Percentiles rank a stretch among this genome's conserved stretches.
Conservation (phyloP, 2,113 vertebrate species). For the Ophiodon elongatus region DNA sequence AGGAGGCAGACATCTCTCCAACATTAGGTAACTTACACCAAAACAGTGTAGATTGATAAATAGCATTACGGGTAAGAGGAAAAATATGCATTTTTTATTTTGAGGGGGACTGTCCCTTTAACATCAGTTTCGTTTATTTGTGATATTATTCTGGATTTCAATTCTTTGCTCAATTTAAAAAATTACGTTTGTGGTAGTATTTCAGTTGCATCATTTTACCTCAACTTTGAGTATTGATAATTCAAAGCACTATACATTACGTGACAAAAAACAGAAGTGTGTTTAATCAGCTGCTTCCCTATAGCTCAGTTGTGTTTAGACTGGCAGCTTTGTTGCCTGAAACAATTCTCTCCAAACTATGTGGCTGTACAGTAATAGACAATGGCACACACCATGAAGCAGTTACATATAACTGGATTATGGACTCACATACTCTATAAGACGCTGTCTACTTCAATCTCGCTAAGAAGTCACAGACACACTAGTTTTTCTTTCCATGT, state of each 20-base stretch:
- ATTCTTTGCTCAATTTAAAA: not conserved
- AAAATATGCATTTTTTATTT: too few species aligned
- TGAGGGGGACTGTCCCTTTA: too few species aligned
- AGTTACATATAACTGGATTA: constrained; percentile 63
- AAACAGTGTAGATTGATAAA: too few species aligned
- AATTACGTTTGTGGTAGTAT: not conserved
- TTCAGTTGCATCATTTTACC: not conserved
- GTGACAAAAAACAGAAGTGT: not conserved
- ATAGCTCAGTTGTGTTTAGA: constrained; percentile 11
- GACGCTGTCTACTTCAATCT: constrained; percentile 54
- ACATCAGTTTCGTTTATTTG: too few species aligned
- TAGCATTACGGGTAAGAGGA: too few species aligned
- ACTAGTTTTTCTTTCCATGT: constrained; percentile 38
- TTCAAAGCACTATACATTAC: not conserved
- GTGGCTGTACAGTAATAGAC: constrained; percentile 34
- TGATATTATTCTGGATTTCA: not conserved
- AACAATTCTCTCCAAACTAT: constrained; percentile 17
- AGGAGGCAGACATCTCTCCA: not conserved
- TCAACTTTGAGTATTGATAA: not conserved
- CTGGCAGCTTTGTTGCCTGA: constrained; percentile 14
- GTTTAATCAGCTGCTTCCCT: constrained; percentile 18
- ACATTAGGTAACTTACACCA: too few species aligned
- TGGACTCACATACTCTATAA: constrained; percentile 35
- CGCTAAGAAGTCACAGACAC: constrained; percentile 42
- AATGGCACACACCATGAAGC: constrained; percentile 49